Percentiles rank a stretch among this genome's conserved stretches.
phyloP scores from a whole-genome alignment of 1,140 invertebrate species.

The Metaphire vulgaris region DNA sequence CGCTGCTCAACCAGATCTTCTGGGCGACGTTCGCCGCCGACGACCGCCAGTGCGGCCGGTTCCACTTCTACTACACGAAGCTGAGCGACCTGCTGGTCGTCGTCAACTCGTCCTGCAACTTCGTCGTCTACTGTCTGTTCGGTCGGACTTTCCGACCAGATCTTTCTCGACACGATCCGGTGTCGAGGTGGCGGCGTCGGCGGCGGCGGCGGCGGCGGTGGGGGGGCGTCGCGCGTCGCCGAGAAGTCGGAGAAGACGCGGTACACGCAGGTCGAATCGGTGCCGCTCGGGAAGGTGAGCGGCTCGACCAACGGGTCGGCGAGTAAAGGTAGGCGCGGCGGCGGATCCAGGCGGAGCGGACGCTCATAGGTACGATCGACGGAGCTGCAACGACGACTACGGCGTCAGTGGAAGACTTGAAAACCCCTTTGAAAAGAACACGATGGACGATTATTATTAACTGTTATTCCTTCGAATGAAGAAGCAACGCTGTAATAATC shows the following conservation, averaged over 20 bases:
- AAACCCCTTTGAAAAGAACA: too few relatives aligned
- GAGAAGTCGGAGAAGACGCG: neutral
- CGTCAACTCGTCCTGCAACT: constrained; percentile 27
- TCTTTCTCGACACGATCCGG: constrained; percentile 22
- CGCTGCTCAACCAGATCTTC: constrained; percentile 31
- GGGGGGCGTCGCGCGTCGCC: neutral
- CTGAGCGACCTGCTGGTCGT: constrained; percentile 30
- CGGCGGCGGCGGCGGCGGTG: too few relatives aligned
- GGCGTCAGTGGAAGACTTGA: too few relatives aligned
- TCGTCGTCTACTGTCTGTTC: constrained; percentile 30
- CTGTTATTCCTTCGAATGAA: too few relatives aligned
- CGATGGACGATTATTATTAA: too few relatives aligned
- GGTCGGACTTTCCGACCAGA: constrained; percentile 23
- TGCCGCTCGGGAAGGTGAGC: neutral
- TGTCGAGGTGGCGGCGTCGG: neutral
- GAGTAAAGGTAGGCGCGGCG: too few relatives aligned
- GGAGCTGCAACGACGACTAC: too few relatives aligned
- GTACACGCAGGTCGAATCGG: neutral
- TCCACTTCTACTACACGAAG: constrained; percentile 31
- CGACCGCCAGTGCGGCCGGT: constrained; percentile 19
- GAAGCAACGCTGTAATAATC: too few relatives aligned
- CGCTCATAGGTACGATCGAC: too few relatives aligned
- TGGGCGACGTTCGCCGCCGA: constrained; percentile 18
- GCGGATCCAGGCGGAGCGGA: too few relatives aligned
- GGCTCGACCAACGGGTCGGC: too few relatives aligned